Evolutionary conservation across 2,113 vertebrate genomes (phyloP).

Genomic region (Lepus timidus): DNA sequence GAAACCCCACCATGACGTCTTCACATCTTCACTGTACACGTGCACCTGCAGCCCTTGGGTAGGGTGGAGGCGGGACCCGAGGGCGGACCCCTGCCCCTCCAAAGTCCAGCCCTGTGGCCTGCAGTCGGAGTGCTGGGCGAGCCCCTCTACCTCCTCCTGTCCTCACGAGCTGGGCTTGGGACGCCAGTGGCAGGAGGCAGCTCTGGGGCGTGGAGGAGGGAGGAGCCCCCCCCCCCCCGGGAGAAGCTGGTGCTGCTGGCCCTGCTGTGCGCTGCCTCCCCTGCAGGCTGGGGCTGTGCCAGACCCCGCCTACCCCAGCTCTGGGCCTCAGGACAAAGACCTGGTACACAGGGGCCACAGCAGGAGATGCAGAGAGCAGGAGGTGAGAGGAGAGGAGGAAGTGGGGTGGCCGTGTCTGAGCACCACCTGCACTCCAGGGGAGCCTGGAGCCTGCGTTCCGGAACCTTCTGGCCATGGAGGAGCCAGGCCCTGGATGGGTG

Average conservation of each 20-base stretch:
- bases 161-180: no score
- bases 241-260: not conserved
- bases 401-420: fast-evolving
- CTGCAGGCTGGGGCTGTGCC: fast-evolving
- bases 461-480: not conserved
- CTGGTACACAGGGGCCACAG: fast-evolving
- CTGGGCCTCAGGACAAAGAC: not conserved
- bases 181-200: no score
- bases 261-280: not conserved
- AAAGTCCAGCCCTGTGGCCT: fast-evolving
- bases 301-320: fast-evolving
- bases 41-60: not conserved
- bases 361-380: not conserved
- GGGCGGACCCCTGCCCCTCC: not conserved
- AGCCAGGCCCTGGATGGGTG: not conserved
- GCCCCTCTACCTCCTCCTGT: no score
- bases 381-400: no score
- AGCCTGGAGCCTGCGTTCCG: not conserved
- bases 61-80: no score
- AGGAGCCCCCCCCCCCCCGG: no score
- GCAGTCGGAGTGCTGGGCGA: no score
- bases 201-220: no score
- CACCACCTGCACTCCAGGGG: not conserved
- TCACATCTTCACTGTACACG: not conserved
- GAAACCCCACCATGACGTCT: not conserved